These are phyloP conservation scores for Progne subis DNA, from an alignment of 2,113 vertebrate genomes.

Conservation along the genomic window DNA sequence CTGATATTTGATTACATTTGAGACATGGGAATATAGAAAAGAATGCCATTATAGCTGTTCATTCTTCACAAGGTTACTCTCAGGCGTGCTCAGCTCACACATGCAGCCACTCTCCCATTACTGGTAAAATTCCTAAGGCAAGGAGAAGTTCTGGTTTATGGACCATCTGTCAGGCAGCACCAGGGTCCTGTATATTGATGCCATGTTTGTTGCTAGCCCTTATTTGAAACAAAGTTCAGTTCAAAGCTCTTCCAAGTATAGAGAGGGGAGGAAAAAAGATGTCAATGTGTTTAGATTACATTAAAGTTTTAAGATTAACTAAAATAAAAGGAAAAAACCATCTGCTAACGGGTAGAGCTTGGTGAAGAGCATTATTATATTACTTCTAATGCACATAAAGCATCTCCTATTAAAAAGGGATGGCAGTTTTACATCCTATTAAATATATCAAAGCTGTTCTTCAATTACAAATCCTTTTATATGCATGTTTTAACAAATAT, in stretches of 20 bases:
- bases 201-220: background rate
- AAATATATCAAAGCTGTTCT: slow-evolving; percentile 78
- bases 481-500: slow-evolving; percentile 78
- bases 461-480: slow-evolving; percentile 80
- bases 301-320: slow-evolving; percentile 77
- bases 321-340: slow-evolving; percentile 67
- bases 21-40: background rate
- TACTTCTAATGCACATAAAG: slow-evolving; percentile 78
- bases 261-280: slow-evolving; percentile 25
- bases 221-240: slow-evolving; percentile 50
- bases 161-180: background rate
- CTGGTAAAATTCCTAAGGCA: background rate
- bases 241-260: slow-evolving; percentile 39
- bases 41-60: background rate
- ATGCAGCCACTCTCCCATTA: background rate
- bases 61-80: background rate
- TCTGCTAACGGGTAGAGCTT: slow-evolving; percentile 68
- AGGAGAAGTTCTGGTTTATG: background rate
- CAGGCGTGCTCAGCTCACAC: background rate
- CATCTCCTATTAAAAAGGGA: slow-evolving; percentile 75
- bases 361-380: slow-evolving; percentile 75
- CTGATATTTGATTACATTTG: background rate
- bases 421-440: slow-evolving; percentile 78
- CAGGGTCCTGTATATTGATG: background rate
- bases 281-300: slow-evolving; percentile 75